A percentile compares a stretch with the other conserved stretches of the same genome.
Evolutionary conservation across 1,140 invertebrate genomes (phyloP).

Genomic region (Zaprionus africanus): DNA sequence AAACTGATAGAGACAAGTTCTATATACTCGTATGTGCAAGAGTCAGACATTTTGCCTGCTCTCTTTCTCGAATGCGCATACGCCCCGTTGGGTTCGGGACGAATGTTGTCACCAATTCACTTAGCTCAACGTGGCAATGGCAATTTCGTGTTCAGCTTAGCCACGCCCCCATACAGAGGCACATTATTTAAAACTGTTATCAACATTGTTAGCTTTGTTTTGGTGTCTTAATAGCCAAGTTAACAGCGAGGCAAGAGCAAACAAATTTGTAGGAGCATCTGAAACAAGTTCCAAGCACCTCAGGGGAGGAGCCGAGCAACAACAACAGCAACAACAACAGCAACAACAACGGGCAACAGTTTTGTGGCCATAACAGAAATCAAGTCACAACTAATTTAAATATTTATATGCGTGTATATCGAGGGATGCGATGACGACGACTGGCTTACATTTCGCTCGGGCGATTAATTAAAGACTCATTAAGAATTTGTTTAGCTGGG

Average conservation of each 20-base stretch:
- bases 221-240: constrained; percentile 59
- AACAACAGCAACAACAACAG: constrained; percentile 8
- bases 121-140: constrained; percentile 9
- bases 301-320: constrained; percentile 62
- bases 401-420: constrained; percentile 62
- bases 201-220: constrained; percentile 48
- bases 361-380: constrained; percentile 61
- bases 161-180: constrained; percentile 45
- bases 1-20: constrained; percentile 44
- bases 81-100: constrained; percentile 4
- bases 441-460: constrained; percentile 53
- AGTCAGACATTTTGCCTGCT: constrained; percentile 43
- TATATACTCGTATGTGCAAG: constrained; percentile 18
- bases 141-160: not conserved
- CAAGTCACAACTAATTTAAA: constrained; percentile 61
- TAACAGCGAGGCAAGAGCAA: constrained; percentile 30
- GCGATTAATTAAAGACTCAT: constrained; percentile 81
- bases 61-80: constrained; percentile 8
- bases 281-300: constrained; percentile 71
- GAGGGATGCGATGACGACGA: constrained; percentile 16
- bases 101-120: constrained; percentile 21
- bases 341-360: constrained; percentile 14
- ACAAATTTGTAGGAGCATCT: constrained; percentile 59
- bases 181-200: constrained; percentile 45
- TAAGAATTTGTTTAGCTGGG: constrained; percentile 72